These are phyloP conservation scores for Sardina pilchardus DNA, from an alignment of 2,113 vertebrate species.

Conservation along the genomic window DNA sequence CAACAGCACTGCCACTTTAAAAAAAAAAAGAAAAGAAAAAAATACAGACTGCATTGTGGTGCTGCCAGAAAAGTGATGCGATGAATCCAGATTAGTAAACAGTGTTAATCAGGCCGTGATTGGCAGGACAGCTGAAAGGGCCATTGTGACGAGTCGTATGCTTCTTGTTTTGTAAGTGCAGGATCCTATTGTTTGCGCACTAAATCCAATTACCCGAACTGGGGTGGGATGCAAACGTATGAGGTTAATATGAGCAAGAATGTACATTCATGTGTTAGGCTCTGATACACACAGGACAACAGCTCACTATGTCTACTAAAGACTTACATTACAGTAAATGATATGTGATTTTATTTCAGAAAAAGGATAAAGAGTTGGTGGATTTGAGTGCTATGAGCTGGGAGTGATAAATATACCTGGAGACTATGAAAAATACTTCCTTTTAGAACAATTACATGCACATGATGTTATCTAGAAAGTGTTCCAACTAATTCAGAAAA, in stretches of 20 bases:
- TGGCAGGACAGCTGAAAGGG: slow-evolving; percentile 45
- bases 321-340: not conserved
- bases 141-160: not conserved
- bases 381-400: too few species aligned
- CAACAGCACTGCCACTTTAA: slow-evolving; percentile 58
- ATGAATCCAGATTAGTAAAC: slow-evolving; percentile 60
- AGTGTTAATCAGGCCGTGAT: slow-evolving; percentile 58
- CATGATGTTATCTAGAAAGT: not conserved
- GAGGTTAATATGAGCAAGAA: slow-evolving; percentile 2
- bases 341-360: not conserved
- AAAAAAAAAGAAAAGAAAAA: too few species aligned
- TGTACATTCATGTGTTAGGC: not conserved
- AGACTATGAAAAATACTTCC: not conserved
- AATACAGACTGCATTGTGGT: slow-evolving; percentile 48
- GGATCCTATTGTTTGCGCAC: slow-evolving; percentile 29
- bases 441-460: not conserved
- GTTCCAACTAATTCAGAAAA: not conserved
- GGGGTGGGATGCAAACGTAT: not conserved
- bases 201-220: slow-evolving; percentile 38
- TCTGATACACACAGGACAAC: not conserved
- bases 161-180: not conserved
- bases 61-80: slow-evolving; percentile 52
- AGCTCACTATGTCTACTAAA: not conserved
- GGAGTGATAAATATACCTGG: too few species aligned
- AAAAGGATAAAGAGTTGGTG: not conserved